Conservation (phyloP, 35 echinoderm and acorn worm genomes). For the Acanthaster planci region DNA sequence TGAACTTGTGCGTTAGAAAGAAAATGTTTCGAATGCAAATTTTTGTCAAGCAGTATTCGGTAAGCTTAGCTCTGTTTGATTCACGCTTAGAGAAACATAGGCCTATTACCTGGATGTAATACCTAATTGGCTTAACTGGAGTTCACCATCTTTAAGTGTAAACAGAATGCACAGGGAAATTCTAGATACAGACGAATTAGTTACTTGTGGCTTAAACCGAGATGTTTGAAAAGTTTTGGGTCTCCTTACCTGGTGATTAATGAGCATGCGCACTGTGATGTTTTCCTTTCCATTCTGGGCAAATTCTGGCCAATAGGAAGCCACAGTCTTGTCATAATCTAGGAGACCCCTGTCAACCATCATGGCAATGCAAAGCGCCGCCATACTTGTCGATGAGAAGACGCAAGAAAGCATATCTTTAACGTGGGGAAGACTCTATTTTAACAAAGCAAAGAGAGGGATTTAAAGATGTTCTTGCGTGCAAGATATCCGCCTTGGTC, state of each 20-base stretch:
- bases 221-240: not conserved
- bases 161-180: too few relatives aligned
- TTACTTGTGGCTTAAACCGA: not conserved
- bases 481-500: not conserved
- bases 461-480: not conserved
- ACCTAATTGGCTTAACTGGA: too few relatives aligned
- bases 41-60: too few relatives aligned
- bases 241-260: constrained; percentile 69
- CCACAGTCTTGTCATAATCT: constrained; percentile 71
- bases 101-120: too few relatives aligned
- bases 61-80: too few relatives aligned
- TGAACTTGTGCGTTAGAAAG: too few relatives aligned
- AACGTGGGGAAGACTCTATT: not conserved
- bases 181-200: too few relatives aligned
- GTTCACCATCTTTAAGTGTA: too few relatives aligned
- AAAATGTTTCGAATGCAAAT: too few relatives aligned
- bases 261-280: constrained; percentile 69
- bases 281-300: constrained; percentile 74
- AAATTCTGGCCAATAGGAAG: constrained; percentile 90
- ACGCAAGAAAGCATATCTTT: not conserved
- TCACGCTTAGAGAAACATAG: too few relatives aligned
- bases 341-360: constrained; percentile 69
- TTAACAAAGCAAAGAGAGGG: not conserved
- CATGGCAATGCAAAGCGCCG: constrained; percentile 51
- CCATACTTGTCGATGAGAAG: constrained; percentile 32